Base-by-base conservation (phyloP, 1,140 invertebrate species). In the Conus ventricosus region DNA sequence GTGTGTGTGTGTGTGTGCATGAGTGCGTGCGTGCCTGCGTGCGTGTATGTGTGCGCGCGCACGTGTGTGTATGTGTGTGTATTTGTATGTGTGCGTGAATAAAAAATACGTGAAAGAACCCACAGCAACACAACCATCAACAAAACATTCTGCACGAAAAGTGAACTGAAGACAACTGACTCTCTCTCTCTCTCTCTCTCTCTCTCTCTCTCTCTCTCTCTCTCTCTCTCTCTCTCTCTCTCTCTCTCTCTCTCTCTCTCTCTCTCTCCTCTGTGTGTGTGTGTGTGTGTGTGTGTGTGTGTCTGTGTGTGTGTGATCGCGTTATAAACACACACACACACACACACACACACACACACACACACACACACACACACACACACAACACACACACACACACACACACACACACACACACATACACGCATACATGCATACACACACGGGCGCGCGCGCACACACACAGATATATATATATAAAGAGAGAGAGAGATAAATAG, bases 291-390 rank as follows among this genome's bases (percentile, higher is more conserved):
- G n/a, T n/a, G n/a, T n/a, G n/a, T n/a, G n/a, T n/a, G n/a, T n/a
- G n/a, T n/a, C n/a, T n/a, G n/a, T n/a, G n/a, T n/a, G n/a, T n/a
- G n/a, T n/a, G n/a, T n/a, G n/a, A n/a, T n/a, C n/a, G n/a, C n/a
- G n/a, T n/a, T n/a, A n/a, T n/a, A n/a, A n/a, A n/a, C 76, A 78
- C 76, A 78, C 76, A 78, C n/a, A 39, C 25, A 39, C 27, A 78
- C n/a, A 78, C 71, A 75, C 71, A 75, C 71, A 75, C 71, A 75
- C 25, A 25, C 4, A 75, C 71, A 75, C 71, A 75, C 71, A 39
- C 8, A 39, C 76, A 25, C 3, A 78, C 76, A 78, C n/a, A 60
- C 57, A 60, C 57, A 60, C 57, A 60, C 57, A 60, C 57, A 60
- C 57, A 60, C 57, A 60, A 60, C 15, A 60, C 57, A 11, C 8